A percentile compares a stretch with the other conserved stretches of the same genome.
Conservation (phyloP, 1,140 invertebrate genomes). For the Zaprionus ghesquierei region DNA sequence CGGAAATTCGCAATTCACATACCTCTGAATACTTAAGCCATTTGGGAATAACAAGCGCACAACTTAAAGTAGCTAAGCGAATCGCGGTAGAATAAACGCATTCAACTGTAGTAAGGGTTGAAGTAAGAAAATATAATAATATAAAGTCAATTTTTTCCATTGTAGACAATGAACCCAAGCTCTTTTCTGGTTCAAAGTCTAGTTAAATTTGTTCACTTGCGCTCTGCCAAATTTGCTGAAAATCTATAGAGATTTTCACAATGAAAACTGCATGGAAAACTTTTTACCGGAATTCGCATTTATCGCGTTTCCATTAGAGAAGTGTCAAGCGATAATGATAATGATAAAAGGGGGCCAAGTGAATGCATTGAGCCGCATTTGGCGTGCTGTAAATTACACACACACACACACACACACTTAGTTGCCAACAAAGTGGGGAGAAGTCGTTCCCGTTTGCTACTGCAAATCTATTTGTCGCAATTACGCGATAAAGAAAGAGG, state of each 20-base stretch:
- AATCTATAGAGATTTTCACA: neutral
- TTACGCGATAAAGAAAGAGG: conserved; percentile 29
- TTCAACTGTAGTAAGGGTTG: too few relatives aligned
- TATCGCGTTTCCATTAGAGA: conserved; percentile 9
- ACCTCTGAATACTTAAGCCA: neutral
- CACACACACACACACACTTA: too few relatives aligned
- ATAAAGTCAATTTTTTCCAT: too few relatives aligned
- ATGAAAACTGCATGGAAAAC: neutral
- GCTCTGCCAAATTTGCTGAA: neutral
- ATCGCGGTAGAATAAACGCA: too few relatives aligned
- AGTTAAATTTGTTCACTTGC: too few relatives aligned
- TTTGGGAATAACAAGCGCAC: neutral
- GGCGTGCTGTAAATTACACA: conserved; percentile 25
- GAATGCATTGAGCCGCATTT: conserved; percentile 37
- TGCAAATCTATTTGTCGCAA: conserved; percentile 21
- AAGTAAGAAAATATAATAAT: too few relatives aligned
- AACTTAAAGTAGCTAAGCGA: neutral
- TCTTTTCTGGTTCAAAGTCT: too few relatives aligned
- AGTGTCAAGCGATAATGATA: conserved; percentile 18
- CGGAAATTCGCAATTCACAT: neutral
- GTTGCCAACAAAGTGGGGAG: conserved; percentile 13
- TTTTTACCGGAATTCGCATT: neutral
- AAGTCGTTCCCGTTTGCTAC: conserved; percentile 22
- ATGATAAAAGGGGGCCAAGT: conserved; percentile 33
- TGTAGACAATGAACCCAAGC: too few relatives aligned